A percentile compares a stretch with the other conserved stretches of the same genome.
Evolutionary conservation across 2,888 invertebrate species (phyloP).

Genomic region (Anthophora plumipes): DNA sequence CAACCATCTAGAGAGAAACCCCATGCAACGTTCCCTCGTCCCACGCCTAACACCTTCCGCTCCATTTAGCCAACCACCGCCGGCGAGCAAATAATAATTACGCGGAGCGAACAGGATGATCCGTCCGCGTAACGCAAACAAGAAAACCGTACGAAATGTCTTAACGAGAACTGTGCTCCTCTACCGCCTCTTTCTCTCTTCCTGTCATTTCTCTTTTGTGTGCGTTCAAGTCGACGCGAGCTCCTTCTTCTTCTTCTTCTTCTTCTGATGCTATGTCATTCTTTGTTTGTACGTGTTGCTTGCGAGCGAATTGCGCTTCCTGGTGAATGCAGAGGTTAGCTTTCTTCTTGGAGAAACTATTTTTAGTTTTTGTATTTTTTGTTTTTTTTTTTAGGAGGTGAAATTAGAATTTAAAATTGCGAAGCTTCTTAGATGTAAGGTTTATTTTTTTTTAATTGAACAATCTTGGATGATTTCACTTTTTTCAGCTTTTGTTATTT

Average conservation of each 20-base stretch:
- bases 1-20: conserved; percentile 36
- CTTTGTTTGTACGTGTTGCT: not conserved
- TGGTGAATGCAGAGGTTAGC: not conserved
- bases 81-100: conserved; percentile 75
- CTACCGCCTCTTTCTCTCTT: not conserved
- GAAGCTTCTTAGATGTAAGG: no score
- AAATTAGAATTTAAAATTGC: no score
- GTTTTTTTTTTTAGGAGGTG: not conserved
- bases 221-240: not conserved
- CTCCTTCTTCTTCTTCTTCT: no score
- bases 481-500: no score
- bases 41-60: conserved; percentile 76
- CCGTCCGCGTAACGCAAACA: conserved; percentile 53
- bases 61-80: conserved; percentile 70
- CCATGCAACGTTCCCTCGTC: conserved; percentile 50
- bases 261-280: not conserved
- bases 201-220: not conserved
- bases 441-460: no score
- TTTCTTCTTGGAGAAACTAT: not conserved
- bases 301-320: not conserved
- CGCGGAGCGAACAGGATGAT: conserved; percentile 64
- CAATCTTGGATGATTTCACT: no score
- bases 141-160: conserved; percentile 39
- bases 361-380: not conserved
- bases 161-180: conserved; percentile 50